Evolutionary conservation across 2,888 invertebrate species (phyloP).

Genomic region (Microctonus brassicae): DNA sequence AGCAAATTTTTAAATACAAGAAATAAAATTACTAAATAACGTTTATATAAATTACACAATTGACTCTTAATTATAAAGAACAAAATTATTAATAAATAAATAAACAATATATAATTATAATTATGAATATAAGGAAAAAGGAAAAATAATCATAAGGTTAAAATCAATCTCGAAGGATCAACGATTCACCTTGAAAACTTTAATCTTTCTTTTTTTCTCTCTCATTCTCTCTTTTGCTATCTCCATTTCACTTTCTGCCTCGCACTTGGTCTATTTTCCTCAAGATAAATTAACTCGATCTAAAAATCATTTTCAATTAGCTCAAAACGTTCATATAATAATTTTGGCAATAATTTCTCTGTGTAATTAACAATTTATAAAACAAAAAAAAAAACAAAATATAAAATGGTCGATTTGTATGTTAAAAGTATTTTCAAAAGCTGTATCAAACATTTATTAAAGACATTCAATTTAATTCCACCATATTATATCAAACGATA

Average conservation of each 20-base stretch:
- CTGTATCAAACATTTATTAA: background rate
- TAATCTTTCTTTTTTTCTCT: too few species aligned
- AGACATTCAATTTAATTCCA: background rate
- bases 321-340: too few species aligned
- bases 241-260: background rate
- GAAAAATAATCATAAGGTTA: background rate
- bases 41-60: too few species aligned
- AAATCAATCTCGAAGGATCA: constrained; percentile 1
- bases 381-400: background rate
- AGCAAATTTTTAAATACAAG: too few species aligned
- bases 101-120: background rate
- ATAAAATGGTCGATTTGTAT: too few species aligned
- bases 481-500: too few species aligned
- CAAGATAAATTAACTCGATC: background rate
- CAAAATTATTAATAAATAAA: background rate
- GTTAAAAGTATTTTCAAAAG: too few species aligned
- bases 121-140: too few species aligned
- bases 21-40: too few species aligned
- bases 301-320: background rate
- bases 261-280: background rate
- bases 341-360: too few species aligned
- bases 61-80: too few species aligned
- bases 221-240: background rate
- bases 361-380: too few species aligned
- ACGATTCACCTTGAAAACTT: constrained; percentile 10